phyloP scores from a whole-genome alignment of 2,797 vertebrate genomes.

The Natrix natrix region DNA sequence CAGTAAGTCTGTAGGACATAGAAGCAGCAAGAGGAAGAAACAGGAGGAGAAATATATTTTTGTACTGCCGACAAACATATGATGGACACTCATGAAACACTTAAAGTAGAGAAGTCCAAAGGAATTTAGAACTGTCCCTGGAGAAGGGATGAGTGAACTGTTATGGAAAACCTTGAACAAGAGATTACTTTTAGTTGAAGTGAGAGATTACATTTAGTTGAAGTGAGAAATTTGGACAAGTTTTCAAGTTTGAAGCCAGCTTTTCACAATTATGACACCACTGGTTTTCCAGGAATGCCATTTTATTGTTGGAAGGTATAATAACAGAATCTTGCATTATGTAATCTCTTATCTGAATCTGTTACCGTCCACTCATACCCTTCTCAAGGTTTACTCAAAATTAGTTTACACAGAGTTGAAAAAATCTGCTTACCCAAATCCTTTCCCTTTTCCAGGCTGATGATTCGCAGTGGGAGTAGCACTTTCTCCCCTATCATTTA shows the following conservation, averaged over 20 bases:
- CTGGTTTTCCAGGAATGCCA: not conserved
- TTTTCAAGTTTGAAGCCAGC: not conserved
- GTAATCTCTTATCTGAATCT: not conserved
- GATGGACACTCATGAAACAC: not conserved
- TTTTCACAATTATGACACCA: not conserved
- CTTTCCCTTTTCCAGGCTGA: slow-evolving; percentile 70
- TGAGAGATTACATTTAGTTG: not conserved
- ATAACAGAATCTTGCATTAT: not conserved
- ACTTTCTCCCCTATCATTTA: slow-evolving; percentile 82
- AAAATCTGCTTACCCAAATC: not conserved
- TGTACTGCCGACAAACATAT: not conserved
- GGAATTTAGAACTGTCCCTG: not conserved
- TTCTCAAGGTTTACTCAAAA: not conserved
- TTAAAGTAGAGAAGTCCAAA: not conserved
- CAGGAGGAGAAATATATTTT: too few relatives aligned
- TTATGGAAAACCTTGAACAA: not conserved
- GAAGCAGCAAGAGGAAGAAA: not conserved
- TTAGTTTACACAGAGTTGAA: not conserved
- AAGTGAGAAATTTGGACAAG: not conserved
- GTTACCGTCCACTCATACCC: not conserved
- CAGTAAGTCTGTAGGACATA: not conserved
- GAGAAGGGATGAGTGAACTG: not conserved
- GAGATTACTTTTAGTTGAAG: not conserved
- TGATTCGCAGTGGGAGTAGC: slow-evolving; percentile 85
- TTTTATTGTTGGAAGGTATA: not conserved